Conservation (phyloP, 2,888 invertebrate species). For the Troglohyphantes excavatus region DNA sequence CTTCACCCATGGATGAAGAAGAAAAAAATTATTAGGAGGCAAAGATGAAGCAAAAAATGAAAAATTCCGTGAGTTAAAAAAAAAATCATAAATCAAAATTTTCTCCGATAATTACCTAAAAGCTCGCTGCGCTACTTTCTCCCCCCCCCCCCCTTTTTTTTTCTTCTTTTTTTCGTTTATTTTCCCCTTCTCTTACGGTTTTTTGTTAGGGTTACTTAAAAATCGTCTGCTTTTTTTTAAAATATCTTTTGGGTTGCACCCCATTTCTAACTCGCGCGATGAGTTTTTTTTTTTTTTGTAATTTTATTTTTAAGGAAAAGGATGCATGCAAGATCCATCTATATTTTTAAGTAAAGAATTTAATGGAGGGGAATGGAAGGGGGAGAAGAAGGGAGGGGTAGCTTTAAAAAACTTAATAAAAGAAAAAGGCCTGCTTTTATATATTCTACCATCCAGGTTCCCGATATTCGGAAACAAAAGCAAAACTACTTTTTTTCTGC, state of each 20-base stretch:
- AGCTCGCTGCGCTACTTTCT: constrained; percentile 62
- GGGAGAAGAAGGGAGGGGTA: too few species aligned
- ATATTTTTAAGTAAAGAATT: background rate
- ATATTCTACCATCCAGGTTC: too few species aligned
- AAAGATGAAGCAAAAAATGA: constrained; percentile 30
- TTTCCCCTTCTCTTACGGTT: background rate
- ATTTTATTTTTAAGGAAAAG: background rate
- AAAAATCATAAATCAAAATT: constrained; percentile 77
- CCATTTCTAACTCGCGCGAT: background rate
- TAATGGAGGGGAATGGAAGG: background rate
- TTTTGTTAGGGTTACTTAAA: background rate
- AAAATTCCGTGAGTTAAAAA: constrained; percentile 16
- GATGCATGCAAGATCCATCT: background rate
- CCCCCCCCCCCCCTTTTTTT: background rate
- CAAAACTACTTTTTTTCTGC: too few species aligned
- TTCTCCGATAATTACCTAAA: constrained; percentile 76
- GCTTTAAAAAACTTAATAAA: too few species aligned
- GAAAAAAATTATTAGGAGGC: background rate
- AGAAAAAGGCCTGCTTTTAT: too few species aligned
- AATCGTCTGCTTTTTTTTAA: constrained; percentile 9
- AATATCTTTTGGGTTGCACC: constrained; percentile 17
- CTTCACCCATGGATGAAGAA: too few species aligned
- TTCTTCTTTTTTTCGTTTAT: background rate
- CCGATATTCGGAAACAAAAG: too few species aligned
- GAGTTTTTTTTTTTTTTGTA: background rate